phyloP scores from a whole-genome alignment of 2,797 vertebrate genomes.

The Phoxinus dragarum region DNA sequence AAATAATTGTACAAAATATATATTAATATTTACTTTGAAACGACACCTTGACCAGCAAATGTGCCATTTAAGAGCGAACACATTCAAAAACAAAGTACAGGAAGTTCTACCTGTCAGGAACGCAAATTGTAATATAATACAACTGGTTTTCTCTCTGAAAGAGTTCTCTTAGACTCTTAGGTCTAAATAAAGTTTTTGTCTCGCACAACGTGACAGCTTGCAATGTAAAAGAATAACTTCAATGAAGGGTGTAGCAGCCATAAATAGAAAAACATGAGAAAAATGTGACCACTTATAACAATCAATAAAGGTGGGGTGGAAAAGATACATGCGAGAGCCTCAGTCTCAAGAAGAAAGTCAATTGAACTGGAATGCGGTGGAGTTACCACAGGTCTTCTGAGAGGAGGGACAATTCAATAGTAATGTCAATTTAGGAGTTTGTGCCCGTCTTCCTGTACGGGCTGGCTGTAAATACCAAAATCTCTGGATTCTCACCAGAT shows the following conservation, averaged over 20 bases:
- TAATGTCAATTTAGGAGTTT: conserved; percentile 11
- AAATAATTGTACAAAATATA: conserved; percentile 95
- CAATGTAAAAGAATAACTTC: conserved; percentile 19
- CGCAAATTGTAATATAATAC: conserved; percentile 51
- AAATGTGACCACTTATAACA: conserved; percentile 64
- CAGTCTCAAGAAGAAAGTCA: conserved; percentile 61
- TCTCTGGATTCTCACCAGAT: not conserved
- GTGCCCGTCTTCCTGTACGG: not conserved
- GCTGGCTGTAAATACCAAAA: not conserved
- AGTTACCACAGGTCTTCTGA: conserved; percentile 57
- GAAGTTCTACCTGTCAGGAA: not conserved
- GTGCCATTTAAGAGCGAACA: conserved; percentile 71
- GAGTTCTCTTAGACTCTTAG: conserved; percentile 29
- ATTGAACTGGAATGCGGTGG: conserved; percentile 65
- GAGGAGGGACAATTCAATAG: conserved; percentile 40
- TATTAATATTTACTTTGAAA: conserved; percentile 87
- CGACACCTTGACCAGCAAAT: conserved; percentile 90
- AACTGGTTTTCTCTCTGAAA: conserved; percentile 37
- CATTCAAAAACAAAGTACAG: conserved; percentile 59
- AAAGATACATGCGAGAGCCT: conserved; percentile 57
- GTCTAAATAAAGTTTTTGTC: conserved; percentile 11
- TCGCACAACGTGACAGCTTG: conserved; percentile 16
- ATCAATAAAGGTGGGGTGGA: conserved; percentile 63
- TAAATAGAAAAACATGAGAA: conserved; percentile 55
- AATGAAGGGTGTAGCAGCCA: conserved; percentile 41